Base-by-base conservation (phyloP, 2,113 vertebrate genomes). In the Daphoenositta chrysoptera region DNA sequence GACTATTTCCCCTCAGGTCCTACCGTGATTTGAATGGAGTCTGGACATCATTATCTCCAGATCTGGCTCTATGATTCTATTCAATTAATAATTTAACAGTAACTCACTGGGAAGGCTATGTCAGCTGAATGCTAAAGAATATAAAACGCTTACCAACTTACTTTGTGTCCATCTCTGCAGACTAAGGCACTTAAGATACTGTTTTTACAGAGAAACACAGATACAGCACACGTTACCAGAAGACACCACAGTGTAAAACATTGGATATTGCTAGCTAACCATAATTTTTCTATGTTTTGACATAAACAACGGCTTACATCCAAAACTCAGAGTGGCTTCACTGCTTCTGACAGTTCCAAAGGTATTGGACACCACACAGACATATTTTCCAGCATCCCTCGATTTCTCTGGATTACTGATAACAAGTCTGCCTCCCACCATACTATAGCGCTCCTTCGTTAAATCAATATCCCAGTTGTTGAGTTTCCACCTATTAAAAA, bases 341-440 rank as follows among this genome's bases (percentile, higher is more conserved):
- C 76, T 98, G 97, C 99, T 99, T 97, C 99, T 94, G 80, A 99
- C 84, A n/a, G 98, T 98, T 90, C 99, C 99, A 22, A 98, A 98
- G 83, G 61, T 87, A 95, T 99, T 99, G 2, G 98, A 98, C 31
- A 99, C 99, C 90, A 98, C 64, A 82, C 99, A 99, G 90, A 98
- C 96, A 79, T 99, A 99, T 54, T 96, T 98, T 69, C 99, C 99
- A 83, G 98, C 97, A 73, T 99, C 99, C 75, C 97, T 97, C 91
- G 90, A 97, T 92, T 98, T 99, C 60, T 98, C 98, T 11, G 99
- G 99, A 77, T 98, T 98, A 93, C 88, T 98, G 97, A 99, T 99
- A 75, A 99, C 95, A 81, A 99, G 97, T 96, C 98, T 99, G 81
- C 99, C 99, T 70, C 98, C 99, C 22, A 98, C 97, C 98, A 99